Evolutionary conservation across 2,113 vertebrate species (phyloP).

Genomic region (Taurulus bubalis): DNA sequence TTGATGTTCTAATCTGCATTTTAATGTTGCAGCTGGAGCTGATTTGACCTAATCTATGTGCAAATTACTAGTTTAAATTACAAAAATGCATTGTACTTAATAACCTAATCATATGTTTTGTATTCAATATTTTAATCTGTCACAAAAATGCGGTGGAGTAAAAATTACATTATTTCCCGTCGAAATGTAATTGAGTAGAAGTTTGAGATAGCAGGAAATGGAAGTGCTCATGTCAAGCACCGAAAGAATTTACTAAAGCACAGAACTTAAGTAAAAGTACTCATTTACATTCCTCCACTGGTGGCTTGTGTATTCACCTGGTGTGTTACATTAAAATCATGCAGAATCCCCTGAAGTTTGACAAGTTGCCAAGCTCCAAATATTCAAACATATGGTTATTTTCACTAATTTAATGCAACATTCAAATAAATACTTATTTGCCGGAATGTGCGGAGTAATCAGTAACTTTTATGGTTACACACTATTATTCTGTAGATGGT

Average conservation of each 20-base stretch:
- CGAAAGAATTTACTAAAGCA: neutral
- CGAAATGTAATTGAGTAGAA: neutral
- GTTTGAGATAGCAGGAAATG: conserved; percentile 2
- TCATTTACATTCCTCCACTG: neutral
- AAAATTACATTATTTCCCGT: neutral
- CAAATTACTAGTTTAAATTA: neutral
- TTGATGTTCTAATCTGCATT: neutral
- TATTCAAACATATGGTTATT: conserved; percentile 1
- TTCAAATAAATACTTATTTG: neutral
- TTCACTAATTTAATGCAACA: neutral
- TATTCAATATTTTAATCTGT: neutral
- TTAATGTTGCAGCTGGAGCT: neutral
- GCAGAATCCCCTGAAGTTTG: neutral
- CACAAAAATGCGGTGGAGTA: neutral
- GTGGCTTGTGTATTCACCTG: conserved; percentile 4
- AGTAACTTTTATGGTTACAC: neutral
- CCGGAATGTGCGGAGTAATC: neutral
- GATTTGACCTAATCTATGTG: neutral
- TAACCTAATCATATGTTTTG: neutral
- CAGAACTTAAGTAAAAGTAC: neutral
- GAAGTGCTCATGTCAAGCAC: neutral
- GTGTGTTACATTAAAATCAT: neutral
- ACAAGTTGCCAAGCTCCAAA: neutral
- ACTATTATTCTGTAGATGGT: neutral
- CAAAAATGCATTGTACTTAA: neutral